These are phyloP conservation scores for Sebastes minor DNA, from an alignment of 2,797 vertebrate genomes.

Conservation along the genomic window DNA sequence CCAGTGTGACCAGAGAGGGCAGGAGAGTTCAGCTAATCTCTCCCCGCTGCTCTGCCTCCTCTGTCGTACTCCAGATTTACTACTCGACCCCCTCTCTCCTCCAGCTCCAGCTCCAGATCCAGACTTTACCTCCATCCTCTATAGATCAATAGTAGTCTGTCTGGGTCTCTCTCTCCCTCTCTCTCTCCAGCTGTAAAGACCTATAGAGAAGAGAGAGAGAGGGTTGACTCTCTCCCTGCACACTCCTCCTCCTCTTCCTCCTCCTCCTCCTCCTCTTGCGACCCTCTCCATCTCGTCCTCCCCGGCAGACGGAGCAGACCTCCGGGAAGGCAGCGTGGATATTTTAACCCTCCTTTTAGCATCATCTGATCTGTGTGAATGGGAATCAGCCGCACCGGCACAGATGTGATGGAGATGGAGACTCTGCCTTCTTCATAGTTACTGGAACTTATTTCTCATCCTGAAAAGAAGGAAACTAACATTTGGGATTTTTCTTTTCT, in stretches of 20 bases:
- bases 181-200: constrained; percentile 39
- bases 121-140: constrained; percentile 55
- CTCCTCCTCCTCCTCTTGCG: constrained; percentile 20
- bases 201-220: constrained; percentile 4
- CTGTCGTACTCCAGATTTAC: background rate
- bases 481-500: background rate
- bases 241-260: constrained; percentile 11
- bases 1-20: constrained; percentile 60
- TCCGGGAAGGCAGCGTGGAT: constrained; percentile 57
- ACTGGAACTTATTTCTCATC: constrained; percentile 53
- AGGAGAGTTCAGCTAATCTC: constrained; percentile 59
- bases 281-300: constrained; percentile 50
- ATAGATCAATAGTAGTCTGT: constrained; percentile 54
- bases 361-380: constrained; percentile 8
- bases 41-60: background rate
- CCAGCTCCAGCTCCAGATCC: constrained; percentile 25
- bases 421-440: constrained; percentile 47
- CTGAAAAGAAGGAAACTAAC: constrained; percentile 23
- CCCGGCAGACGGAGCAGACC: constrained; percentile 68
- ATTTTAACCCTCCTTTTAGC: background rate
- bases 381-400: constrained; percentile 19
- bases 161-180: constrained; percentile 22
- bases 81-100: background rate
- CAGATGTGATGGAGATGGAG: constrained; percentile 72
- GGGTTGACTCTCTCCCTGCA: background rate